Evolutionary conservation across 2,888 invertebrate species (phyloP).

Genomic region (Suillia variegata): DNA sequence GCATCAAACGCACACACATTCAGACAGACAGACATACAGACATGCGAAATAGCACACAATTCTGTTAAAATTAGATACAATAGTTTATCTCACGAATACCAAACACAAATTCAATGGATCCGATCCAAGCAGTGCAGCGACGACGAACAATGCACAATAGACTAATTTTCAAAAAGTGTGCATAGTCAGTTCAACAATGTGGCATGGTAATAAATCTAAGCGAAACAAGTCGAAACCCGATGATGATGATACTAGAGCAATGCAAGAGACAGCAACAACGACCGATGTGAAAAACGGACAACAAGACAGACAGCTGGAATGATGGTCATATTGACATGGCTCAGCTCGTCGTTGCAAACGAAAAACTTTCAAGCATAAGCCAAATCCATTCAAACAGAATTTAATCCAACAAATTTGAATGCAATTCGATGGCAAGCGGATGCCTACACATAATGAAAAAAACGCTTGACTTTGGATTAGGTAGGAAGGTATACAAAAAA

Average conservation of each 20-base stretch:
- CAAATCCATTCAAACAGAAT: background rate
- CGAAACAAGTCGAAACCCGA: conserved; percentile 4
- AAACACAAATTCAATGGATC: background rate
- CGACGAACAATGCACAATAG: conserved; percentile 25
- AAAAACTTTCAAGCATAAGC: too few species aligned
- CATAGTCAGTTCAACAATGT: conserved; percentile 17
- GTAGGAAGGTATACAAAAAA: too few species aligned
- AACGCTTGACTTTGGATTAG: too few species aligned
- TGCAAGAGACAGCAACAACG: too few species aligned
- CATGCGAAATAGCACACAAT: background rate
- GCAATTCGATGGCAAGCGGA: background rate
- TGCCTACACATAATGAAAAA: too few species aligned
- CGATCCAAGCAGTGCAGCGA: too few species aligned
- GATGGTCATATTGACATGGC: background rate
- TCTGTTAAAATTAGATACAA: background rate
- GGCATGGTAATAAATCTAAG: conserved; percentile 2
- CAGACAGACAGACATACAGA: background rate
- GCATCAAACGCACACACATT: background rate
- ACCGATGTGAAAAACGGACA: background rate
- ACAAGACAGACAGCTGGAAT: conserved; percentile 5
- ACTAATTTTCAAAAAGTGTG: conserved; percentile 27
- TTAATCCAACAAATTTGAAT: background rate
- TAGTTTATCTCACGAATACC: background rate
- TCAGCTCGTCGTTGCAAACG: too few species aligned
- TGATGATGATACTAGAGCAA: too few species aligned